These are phyloP conservation scores for Aplidium turbinatum DNA, from an alignment of 23 tunicate genomes.

Conservation along the genomic window DNA sequence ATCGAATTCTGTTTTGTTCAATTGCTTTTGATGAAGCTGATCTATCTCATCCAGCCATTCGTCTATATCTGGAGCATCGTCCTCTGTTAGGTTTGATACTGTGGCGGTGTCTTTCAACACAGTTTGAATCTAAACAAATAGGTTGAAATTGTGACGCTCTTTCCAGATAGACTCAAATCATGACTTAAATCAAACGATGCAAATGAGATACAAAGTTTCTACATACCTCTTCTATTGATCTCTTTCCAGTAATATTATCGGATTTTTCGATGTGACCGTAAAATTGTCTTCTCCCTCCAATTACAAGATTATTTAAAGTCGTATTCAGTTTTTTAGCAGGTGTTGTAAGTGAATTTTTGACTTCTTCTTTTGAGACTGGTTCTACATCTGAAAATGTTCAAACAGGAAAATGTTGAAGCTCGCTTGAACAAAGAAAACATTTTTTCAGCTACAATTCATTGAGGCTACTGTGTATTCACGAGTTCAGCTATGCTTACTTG, in stretches of 20 bases:
- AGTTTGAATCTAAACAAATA: conserved; percentile 19
- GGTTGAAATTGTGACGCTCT: neutral
- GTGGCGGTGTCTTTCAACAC: conserved; percentile 8
- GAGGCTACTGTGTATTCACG: too few species aligned
- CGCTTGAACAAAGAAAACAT: too few species aligned
- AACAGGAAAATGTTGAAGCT: too few species aligned
- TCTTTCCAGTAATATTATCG: conserved; percentile 1
- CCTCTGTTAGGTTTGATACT: neutral
- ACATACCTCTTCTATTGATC: conserved; percentile 26
- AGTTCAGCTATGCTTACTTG: too few species aligned
- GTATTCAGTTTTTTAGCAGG: too few species aligned
- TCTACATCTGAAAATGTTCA: too few species aligned
- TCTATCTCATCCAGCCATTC: conserved; percentile 47
- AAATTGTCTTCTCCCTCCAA: conserved; percentile 32
- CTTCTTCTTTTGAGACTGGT: too few species aligned
- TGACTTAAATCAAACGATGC: neutral
- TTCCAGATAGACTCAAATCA: neutral
- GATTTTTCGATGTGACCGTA: conserved; percentile 24
- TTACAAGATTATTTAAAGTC: conserved; percentile 15
- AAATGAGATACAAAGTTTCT: too few species aligned
- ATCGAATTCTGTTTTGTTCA: neutral
- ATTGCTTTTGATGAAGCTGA: conserved; percentile 21
- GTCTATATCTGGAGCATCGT: conserved; percentile 34
- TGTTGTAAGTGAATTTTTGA: too few species aligned
- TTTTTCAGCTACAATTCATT: too few species aligned